Percentiles rank a stretch among this genome's conserved stretches.
Conservation (phyloP, 2,113 vertebrate genomes). For the Tor tambroides region DNA sequence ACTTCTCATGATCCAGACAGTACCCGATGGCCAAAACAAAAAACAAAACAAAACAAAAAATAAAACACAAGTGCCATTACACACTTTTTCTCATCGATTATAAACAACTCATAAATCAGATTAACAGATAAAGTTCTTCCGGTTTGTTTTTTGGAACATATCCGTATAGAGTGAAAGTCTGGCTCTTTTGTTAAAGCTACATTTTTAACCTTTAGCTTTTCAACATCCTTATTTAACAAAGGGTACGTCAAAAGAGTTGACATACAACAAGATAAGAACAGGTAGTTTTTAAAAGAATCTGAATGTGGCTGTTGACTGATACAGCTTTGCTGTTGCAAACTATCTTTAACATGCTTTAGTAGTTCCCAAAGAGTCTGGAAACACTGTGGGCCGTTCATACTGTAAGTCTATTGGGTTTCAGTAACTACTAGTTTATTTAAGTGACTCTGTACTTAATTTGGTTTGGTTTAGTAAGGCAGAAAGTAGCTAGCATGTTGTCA, state of each 20-base stretch:
- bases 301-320: background rate
- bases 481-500: no score
- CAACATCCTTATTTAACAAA: slow-evolving; percentile 29
- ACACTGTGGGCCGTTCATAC: background rate
- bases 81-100: background rate
- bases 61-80: no score
- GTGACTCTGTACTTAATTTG: no score
- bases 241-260: background rate
- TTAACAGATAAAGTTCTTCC: background rate
- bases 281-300: background rate
- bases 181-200: slow-evolving; percentile 14
- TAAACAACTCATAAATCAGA: background rate
- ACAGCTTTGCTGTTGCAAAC: background rate
- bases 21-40: no score
- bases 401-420: no score
- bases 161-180: slow-evolving; percentile 15
- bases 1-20: no score
- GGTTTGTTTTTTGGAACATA: background rate
- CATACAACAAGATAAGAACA: background rate
- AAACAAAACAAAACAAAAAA: no score
- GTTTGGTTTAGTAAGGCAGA: no score
- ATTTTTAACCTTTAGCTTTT: slow-evolving; percentile 25
- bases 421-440: no score
- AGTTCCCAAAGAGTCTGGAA: background rate
- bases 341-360: background rate